Conservation (phyloP, 2,797 vertebrate species). For the Lacerta agilis region DNA sequence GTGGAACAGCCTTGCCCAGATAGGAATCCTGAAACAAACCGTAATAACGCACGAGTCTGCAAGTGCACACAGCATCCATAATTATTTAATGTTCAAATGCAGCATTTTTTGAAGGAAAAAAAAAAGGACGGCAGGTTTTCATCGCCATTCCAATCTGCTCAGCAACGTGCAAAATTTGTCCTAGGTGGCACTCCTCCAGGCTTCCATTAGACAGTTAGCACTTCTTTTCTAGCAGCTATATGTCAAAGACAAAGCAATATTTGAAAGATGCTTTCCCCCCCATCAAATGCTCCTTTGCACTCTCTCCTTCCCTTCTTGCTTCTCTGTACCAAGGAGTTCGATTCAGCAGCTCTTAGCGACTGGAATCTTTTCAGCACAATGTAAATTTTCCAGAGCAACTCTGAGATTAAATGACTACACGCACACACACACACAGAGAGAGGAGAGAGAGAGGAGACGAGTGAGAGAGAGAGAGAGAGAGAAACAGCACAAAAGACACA, state of each 20-base stretch:
- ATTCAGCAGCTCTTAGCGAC: conserved; percentile 38
- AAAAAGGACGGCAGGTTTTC: conserved; percentile 21
- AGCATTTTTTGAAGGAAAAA: background rate
- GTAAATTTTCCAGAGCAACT: conserved; percentile 58
- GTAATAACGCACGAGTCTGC: background rate
- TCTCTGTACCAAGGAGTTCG: conserved; percentile 49
- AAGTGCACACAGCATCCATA: conserved; percentile 25
- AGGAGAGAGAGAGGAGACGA: background rate
- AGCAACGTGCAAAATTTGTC: conserved; percentile 47
- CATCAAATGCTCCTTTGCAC: conserved; percentile 9
- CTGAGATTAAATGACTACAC: background rate
- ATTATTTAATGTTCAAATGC: conserved; percentile 42
- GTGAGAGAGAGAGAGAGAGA: background rate
- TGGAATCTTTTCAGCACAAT: conserved; percentile 33
- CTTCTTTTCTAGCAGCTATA: conserved; percentile 42
- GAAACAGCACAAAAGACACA: background rate
- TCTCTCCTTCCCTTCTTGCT: conserved; percentile 1
- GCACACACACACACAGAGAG: background rate
- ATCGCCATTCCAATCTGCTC: conserved; percentile 40
- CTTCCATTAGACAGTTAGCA: conserved; percentile 47
- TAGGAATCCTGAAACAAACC: background rate
- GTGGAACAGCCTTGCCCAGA: background rate
- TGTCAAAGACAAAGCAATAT: conserved; percentile 65
- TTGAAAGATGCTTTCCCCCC: conserved; percentile 26
- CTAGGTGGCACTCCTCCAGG: conserved; percentile 28